phyloP scores from a whole-genome alignment of 2,797 vertebrate genomes.

The Myotis planiceps region DNA sequence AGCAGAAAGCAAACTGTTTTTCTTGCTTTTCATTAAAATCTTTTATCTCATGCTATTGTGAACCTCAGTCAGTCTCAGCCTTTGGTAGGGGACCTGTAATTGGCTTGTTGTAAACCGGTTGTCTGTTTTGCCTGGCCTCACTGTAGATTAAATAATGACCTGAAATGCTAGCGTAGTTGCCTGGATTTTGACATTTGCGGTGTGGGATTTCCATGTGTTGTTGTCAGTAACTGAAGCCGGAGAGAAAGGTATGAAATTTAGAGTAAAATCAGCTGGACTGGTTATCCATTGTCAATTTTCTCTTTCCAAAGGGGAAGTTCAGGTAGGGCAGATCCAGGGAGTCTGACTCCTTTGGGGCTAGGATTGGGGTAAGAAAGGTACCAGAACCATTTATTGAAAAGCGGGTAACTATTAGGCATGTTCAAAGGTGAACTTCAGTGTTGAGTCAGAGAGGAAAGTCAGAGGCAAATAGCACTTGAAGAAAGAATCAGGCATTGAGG shows the following conservation, averaged over 20 bases:
- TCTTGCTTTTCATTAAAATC: conserved; percentile 34
- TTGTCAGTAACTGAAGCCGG: background rate
- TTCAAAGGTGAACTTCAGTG: background rate
- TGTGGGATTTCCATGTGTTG: background rate
- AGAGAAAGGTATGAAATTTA: background rate
- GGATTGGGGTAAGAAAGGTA: background rate
- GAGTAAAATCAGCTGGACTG: background rate
- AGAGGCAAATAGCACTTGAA: background rate
- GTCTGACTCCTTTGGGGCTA: background rate
- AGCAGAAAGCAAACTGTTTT: conserved; percentile 35
- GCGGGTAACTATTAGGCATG: background rate
- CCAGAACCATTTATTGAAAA: background rate
- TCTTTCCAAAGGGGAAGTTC: background rate
- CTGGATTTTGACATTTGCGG: conserved; percentile 52
- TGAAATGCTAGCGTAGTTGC: background rate
- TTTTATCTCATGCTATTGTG: background rate
- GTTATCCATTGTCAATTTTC: background rate
- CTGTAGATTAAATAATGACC: conserved; percentile 41
- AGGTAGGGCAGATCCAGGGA: background rate
- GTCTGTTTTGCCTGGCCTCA: background rate
- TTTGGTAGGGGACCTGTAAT: background rate
- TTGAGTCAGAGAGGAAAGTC: background rate
- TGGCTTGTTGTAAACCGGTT: conserved; percentile 35
- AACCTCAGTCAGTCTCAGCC: background rate
- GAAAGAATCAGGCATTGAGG: background rate